Conservation (phyloP, 2,797 vertebrate species). For the Florisuga fusca region DNA sequence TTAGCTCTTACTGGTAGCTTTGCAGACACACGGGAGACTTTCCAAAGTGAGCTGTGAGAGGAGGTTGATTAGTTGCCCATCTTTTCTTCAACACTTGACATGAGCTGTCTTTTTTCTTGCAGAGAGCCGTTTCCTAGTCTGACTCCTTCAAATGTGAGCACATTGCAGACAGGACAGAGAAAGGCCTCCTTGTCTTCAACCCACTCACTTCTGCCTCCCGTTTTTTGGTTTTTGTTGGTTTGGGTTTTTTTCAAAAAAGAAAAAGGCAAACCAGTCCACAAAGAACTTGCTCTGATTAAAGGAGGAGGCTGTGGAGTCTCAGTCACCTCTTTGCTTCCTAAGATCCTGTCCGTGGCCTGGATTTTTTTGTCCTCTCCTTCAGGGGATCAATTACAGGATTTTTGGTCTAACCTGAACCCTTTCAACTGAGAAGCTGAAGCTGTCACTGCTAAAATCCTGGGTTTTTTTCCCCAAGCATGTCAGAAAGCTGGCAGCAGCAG, state of each 20-base stretch:
- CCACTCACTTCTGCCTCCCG: conserved; percentile 11
- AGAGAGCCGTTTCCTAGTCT: conserved; percentile 51
- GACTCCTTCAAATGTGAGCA: not conserved
- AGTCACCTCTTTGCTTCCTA: not conserved
- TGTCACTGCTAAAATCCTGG: conserved; percentile 69
- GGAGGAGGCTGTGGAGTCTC: not conserved
- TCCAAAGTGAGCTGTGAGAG: not conserved
- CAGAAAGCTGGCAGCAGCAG: conserved; percentile 83
- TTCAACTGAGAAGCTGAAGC: conserved; percentile 74
- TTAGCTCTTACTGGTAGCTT: not conserved
- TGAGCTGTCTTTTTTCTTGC: conserved; percentile 47
- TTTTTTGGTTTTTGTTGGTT: not conserved
- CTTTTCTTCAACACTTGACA: not conserved
- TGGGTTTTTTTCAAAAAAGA: not conserved
- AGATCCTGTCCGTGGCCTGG: not conserved
- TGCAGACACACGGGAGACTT: not conserved
- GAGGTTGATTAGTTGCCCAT: accelerated
- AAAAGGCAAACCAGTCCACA: not conserved
- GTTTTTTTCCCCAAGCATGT: conserved; percentile 80
- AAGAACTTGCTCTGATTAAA: conserved; percentile 3
- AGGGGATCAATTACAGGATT: not conserved
- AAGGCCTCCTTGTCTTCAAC: not conserved
- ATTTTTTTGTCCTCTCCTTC: not conserved
- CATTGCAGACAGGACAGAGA: not conserved
- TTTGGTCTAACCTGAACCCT: conserved; percentile 35